These are phyloP conservation scores for Parus major DNA, from an alignment of 2,113 vertebrate species.

Conservation along the genomic window DNA sequence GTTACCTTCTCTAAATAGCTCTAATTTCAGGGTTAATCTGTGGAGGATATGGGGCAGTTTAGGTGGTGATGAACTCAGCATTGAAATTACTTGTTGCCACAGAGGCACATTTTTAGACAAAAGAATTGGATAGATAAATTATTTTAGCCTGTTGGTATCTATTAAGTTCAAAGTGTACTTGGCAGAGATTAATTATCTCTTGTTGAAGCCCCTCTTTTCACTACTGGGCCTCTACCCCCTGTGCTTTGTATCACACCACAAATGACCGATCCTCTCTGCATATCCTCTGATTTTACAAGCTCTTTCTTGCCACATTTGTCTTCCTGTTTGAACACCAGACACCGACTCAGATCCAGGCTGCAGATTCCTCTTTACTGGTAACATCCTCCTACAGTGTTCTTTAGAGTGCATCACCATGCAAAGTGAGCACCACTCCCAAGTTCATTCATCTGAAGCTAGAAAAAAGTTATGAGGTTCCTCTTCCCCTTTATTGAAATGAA, in stretches of 20 bases:
- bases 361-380: neutral
- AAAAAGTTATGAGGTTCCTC: neutral
- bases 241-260: neutral
- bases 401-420: neutral
- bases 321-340: neutral
- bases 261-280: neutral
- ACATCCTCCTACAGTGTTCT: neutral
- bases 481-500: neutral
- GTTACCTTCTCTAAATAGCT: neutral
- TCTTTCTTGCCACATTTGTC: neutral
- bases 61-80: neutral
- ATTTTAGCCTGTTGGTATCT: neutral
- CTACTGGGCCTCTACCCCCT: neutral
- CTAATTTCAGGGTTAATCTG: neutral
- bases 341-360: neutral
- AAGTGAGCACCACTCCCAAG: neutral
- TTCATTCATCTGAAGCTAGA: neutral
- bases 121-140: neutral
- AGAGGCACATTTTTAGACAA: neutral
- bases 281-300: neutral
- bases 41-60: neutral
- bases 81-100: neutral
- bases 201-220: neutral
- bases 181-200: neutral
- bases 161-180: neutral